Evolutionary conservation across 2,113 vertebrate genomes (phyloP).

Genomic region (Ptilonorhynchus violaceus): DNA sequence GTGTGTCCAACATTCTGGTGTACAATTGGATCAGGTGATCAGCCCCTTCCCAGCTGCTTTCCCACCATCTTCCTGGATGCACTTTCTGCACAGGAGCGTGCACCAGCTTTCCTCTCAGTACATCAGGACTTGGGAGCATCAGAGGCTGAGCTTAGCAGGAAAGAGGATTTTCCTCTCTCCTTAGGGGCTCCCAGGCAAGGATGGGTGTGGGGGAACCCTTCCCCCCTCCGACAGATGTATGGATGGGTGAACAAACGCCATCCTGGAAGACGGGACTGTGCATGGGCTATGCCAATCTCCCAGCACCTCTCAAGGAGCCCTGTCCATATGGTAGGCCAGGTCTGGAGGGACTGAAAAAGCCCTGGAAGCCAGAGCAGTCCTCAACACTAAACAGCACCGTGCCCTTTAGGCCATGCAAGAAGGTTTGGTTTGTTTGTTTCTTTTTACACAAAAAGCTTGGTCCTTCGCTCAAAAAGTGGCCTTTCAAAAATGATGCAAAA

Average conservation of each 20-base stretch:
- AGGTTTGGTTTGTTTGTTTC: neutral
- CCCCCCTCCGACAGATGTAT: fast-evolving
- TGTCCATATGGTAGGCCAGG: fast-evolving
- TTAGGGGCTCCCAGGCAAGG: neutral
- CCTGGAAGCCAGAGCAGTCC: neutral
- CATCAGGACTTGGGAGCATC: fast-evolving
- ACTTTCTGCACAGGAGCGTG: fast-evolving
- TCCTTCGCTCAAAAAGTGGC: neutral
- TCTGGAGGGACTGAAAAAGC: neutral
- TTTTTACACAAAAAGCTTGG: neutral
- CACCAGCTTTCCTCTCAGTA: neutral
- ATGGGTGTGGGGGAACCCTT: neutral
- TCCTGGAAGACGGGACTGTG: neutral
- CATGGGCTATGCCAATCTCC: fast-evolving
- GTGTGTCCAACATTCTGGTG: neutral
- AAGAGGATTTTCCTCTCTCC: neutral
- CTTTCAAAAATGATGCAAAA: neutral
- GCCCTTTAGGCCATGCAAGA: neutral
- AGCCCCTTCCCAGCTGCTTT: neutral
- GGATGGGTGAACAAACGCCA: neutral
- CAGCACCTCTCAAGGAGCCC: neutral
- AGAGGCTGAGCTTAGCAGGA: neutral
- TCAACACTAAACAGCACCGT: neutral
- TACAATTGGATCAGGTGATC: fast-evolving
- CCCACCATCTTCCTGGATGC: neutral